A percentile compares a stretch with the other conserved stretches of the same genome.
These are phyloP conservation scores for Drosophila austrosaltans DNA, from an alignment of 2,888 invertebrate species.

Conservation along the genomic window DNA sequence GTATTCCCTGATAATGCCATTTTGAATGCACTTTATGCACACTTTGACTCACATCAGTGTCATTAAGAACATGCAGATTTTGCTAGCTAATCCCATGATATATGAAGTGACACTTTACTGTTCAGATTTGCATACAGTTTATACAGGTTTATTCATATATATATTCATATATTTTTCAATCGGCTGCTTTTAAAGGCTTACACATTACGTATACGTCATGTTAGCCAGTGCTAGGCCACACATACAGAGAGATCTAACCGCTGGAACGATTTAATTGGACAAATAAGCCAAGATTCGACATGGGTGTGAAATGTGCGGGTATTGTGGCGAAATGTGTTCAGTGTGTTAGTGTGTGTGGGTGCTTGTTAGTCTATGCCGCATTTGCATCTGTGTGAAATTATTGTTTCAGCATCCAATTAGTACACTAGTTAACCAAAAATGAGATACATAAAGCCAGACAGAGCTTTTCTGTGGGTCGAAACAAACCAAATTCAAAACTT, in stretches of 20 bases:
- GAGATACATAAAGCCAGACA: background rate
- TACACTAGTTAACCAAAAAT: constrained; percentile 3
- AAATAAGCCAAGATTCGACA: constrained; percentile 3
- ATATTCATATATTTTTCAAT: constrained; percentile 3
- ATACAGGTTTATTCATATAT: constrained; percentile 18
- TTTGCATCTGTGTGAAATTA: constrained; percentile 7
- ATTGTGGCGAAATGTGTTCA: no score
- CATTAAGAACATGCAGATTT: constrained; percentile 67
- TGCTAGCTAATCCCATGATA: constrained; percentile 57
- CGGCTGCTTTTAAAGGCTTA: constrained; percentile 25
- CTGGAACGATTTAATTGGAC: constrained; percentile 4
- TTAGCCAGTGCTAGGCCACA: background rate
- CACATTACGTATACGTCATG: background rate
- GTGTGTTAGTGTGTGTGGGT: background rate
- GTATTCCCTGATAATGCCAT: constrained; percentile 56
- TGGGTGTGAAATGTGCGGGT: background rate
- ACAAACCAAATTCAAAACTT: no score
- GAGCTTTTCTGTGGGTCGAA: no score
- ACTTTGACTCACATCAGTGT: constrained; percentile 63
- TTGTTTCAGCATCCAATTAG: constrained; percentile 7
- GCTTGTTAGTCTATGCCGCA: constrained; percentile 2
- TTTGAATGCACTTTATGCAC: constrained; percentile 71
- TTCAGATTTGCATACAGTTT: constrained; percentile 49
- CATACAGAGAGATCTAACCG: background rate
- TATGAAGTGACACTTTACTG: constrained; percentile 45